Base-by-base conservation (phyloP, 2,888 invertebrate genomes). In the Amblyjoppa fuscipennis region DNA sequence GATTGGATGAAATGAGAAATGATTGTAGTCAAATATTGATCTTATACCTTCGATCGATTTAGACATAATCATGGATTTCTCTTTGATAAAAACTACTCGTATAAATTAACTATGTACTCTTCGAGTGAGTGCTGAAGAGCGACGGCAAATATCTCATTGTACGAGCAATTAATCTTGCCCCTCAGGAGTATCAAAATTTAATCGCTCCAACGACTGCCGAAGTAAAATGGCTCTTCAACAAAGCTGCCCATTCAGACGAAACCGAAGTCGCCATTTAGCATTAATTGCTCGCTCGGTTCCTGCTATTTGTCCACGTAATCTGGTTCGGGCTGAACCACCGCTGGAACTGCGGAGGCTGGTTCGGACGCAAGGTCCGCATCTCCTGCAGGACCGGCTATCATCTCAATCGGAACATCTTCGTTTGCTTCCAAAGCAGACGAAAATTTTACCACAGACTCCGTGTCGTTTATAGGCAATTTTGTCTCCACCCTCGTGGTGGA, bases 21-120 rank as follows among this genome's bases (percentile, higher is more conserved):
- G 11, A 59, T 28, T 13, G 13, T 45, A 45, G 45, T 45, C 13
- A 13, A 45, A 45, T 45, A 45, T 45, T 13, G 2, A 45, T 45
- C 45, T 38, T 9, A 38, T 38, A 0, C 5, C 34, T 34, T 34
- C 34, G 9, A 41, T 41, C 2, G 41, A 9, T 41, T 41, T 2
- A 0, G 56, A 49, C 53, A 34, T 34, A 75, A 6, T 41, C n/a
- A 59, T 59, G 45, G 31, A 16, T 75, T 74, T 45, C 49, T 74
- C 59, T 38, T 34, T n/a, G 34, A 25, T 20, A 11, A 38, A 38
- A 49, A 34, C 53, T n/a, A 56, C 53, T 51, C 31, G 53, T 89
- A 94, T 94, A 86, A 94, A 84, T 94, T 93, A 91, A 93, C 93
- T 94, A 94, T 91, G 94, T 94, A 91, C 93, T 93, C 91, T 94